A percentile compares a stretch with the other conserved stretches of the same genome.
Conservation (phyloP, 2,113 vertebrate species). For the Solea solea region DNA sequence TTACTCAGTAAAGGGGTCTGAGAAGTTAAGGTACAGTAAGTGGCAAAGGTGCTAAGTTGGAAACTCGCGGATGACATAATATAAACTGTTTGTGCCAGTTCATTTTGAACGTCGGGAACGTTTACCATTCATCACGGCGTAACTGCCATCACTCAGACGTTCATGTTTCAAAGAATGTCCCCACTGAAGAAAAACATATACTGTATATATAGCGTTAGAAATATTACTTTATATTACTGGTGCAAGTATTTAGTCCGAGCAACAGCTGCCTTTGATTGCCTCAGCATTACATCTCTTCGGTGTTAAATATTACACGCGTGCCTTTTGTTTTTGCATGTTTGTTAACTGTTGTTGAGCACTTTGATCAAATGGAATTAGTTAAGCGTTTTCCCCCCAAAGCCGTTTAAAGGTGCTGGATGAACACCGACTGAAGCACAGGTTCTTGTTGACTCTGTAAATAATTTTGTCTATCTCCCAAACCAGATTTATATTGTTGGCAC, state of each 20-base stretch:
- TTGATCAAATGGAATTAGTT: conserved; percentile 47
- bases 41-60: neutral
- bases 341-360: conserved; percentile 43
- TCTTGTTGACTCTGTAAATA: conserved; percentile 42
- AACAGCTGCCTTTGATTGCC: conserved; percentile 52
- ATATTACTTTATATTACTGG: too few species aligned
- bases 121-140: too few species aligned
- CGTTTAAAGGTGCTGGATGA: conserved; percentile 32
- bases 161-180: neutral
- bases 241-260: neutral
- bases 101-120: neutral
- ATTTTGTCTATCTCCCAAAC: conserved; percentile 40
- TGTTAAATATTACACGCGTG: conserved; percentile 42
- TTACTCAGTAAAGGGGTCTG: too few species aligned
- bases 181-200: too few species aligned
- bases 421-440: conserved; percentile 39
- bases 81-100: neutral
- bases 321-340: conserved; percentile 48
- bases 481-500: conserved; percentile 51
- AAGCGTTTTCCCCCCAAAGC: conserved; percentile 46
- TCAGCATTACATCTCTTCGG: conserved; percentile 29
- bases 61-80: neutral
- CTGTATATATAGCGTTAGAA: too few species aligned
- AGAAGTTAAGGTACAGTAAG: too few species aligned
- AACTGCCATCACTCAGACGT: neutral